Evolutionary conservation across 2,888 invertebrate species (phyloP).

Genomic region (Bombylius discolor): DNA sequence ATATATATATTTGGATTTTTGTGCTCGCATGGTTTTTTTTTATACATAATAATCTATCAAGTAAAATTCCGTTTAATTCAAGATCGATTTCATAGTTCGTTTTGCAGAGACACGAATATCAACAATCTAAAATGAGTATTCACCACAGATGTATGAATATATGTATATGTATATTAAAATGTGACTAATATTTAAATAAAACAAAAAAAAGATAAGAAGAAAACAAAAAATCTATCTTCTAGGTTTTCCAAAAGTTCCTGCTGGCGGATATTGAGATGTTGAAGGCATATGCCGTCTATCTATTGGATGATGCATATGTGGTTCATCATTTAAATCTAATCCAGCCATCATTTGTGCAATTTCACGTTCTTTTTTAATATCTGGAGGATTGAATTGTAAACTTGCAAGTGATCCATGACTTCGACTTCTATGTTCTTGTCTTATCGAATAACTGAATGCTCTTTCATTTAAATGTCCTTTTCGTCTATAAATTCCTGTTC

Average conservation of each 20-base stretch:
- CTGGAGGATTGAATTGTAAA: constrained; percentile 75
- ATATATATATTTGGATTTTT: no score
- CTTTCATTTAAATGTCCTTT: constrained; percentile 87
- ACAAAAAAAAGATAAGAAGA: no score
- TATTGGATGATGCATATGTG: neutral
- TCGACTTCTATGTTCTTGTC: constrained; percentile 84
- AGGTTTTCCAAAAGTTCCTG: neutral
- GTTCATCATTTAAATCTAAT: constrained; percentile 55
- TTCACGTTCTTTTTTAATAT: constrained; percentile 78
- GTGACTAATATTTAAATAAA: no score
- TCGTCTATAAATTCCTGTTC: constrained; percentile 78
- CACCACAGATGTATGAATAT: no score
- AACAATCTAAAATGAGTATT: no score
- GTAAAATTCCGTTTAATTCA: no score
- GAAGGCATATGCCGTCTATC: neutral
- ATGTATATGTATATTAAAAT: no score
- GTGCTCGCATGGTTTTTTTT: no score
- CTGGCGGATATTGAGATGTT: neutral
- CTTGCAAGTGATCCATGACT: constrained; percentile 87
- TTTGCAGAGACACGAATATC: no score
- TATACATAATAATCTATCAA: no score
- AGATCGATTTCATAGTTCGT: no score
- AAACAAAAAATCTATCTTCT: neutral
- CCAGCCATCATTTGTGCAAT: constrained; percentile 91
- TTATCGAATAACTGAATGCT: constrained; percentile 85